Conservation (phyloP, 2,888 invertebrate genomes). For the Cotesia congregata region DNA sequence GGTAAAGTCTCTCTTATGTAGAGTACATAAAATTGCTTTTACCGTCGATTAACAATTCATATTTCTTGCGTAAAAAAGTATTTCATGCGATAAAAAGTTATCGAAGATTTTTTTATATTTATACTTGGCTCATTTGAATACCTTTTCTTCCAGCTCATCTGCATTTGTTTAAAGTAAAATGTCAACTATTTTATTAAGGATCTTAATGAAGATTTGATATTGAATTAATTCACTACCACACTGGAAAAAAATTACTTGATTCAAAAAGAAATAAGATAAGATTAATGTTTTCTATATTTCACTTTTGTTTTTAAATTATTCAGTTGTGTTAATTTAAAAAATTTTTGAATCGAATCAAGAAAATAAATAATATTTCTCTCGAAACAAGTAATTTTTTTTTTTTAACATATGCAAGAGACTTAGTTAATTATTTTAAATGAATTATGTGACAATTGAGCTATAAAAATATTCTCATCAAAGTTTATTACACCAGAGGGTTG, state of each 20-base stretch:
- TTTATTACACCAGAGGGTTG: background rate
- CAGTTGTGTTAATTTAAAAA: too few species aligned
- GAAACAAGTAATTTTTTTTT: background rate
- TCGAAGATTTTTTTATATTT: conserved; percentile 56
- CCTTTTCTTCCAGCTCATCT: conserved; percentile 10
- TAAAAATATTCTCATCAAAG: conserved; percentile 45
- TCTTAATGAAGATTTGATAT: too few species aligned
- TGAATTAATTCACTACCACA: too few species aligned
- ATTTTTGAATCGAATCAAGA: too few species aligned
- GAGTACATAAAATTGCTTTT: conserved; percentile 69
- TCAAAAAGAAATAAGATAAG: too few species aligned
- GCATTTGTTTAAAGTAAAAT: background rate
- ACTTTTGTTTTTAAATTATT: too few species aligned
- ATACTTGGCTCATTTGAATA: background rate
- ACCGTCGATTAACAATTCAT: conserved; percentile 70
- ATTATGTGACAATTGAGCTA: background rate
- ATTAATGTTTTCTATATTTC: too few species aligned
- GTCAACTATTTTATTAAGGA: too few species aligned
- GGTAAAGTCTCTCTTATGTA: conserved; percentile 56
- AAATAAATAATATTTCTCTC: too few species aligned
- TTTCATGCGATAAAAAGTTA: conserved; percentile 63
- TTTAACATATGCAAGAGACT: background rate
- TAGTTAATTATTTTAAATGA: background rate
- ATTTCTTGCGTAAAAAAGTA: conserved; percentile 65
- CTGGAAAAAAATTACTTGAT: too few species aligned